Base-by-base conservation (phyloP, 2,797 vertebrate species). In the Kryptopterus vitreolus region DNA sequence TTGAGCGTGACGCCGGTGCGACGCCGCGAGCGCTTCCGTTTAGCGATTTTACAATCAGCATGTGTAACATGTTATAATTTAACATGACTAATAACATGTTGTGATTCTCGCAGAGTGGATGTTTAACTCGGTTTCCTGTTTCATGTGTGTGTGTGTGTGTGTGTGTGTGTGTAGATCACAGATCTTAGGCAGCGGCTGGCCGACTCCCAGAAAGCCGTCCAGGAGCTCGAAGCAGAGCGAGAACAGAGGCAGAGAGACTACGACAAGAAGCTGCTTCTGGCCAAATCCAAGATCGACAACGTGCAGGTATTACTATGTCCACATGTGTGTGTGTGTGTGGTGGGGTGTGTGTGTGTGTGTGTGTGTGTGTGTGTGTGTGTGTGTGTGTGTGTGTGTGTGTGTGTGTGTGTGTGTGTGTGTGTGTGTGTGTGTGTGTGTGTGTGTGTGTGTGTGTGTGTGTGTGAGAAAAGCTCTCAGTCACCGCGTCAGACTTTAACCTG, bases 161-260 rank as follows among this genome's bases (percentile, higher is more conserved):
- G 43, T 74, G 22, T 78, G 48, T n/a, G 35, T 52, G 0, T 63
- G 35, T 87, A 99, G 98, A 95, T 99, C 88, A 97, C 96, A 0
- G 96, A 98, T 79, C 91, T 99, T 58, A 94, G 98, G 61, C 96
- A 98, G 90, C 95, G 98, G 69, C 90, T 98, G 61, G 93, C 93
- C 0, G 95, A 96, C 81, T 94, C 95, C 16, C 95, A 97, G 91
- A 96, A 96, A 87, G 94, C 94, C 1, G 92, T 97, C 86, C 87
- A 90, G 0, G 98, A 98, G 81, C 89, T 97, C 74, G 97, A 98
- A 89, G 91, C 94, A 0, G 96, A 98, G 77, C 89, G 96, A 43
- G 98, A 99, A 63, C 96, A 97, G 89, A 96, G 95, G 82, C 97
- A 99, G 88, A 92, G 98, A 0, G 98, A 99, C 91, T 99, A 98